Percentiles rank a stretch among this genome's conserved stretches.
phyloP scores from a whole-genome alignment of 2,797 vertebrate species.

The Sylvia borin region DNA sequence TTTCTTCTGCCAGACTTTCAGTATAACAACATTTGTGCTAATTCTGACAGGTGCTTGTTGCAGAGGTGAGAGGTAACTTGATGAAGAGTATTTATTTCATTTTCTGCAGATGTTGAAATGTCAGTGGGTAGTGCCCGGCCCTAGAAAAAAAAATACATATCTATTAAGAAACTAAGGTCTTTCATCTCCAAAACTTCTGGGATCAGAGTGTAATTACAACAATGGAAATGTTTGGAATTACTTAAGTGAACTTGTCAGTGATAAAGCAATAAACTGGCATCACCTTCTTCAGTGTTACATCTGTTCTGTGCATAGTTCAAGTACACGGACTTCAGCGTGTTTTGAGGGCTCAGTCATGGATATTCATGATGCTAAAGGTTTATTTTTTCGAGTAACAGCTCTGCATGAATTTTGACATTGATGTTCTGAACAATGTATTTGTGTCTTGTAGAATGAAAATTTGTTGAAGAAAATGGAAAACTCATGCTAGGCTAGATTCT shows the following conservation, averaged over 20 bases:
- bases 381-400: not conserved
- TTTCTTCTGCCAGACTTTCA: not conserved
- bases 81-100: not conserved
- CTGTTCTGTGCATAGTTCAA: constrained; percentile 28
- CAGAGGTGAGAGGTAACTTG: not conserved
- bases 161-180: not conserved
- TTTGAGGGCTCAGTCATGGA: constrained; percentile 33
- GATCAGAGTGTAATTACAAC: not conserved
- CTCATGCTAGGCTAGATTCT: not conserved
- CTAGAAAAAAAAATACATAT: not conserved
- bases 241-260: constrained; percentile 31
- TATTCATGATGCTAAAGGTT: constrained; percentile 31
- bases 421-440: not conserved
- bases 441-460: not conserved
- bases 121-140: not conserved
- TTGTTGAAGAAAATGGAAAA: not conserved
- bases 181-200: not conserved
- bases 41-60: not conserved
- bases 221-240: constrained; percentile 19
- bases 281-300: constrained; percentile 46
- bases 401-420: not conserved
- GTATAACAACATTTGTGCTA: not conserved
- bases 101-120: not conserved
- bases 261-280: constrained; percentile 45
- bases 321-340: not conserved